A percentile compares a stretch with the other conserved stretches of the same genome.
Conservation (phyloP, 2,113 vertebrate species). For the Trichomycterus rosablanca region DNA sequence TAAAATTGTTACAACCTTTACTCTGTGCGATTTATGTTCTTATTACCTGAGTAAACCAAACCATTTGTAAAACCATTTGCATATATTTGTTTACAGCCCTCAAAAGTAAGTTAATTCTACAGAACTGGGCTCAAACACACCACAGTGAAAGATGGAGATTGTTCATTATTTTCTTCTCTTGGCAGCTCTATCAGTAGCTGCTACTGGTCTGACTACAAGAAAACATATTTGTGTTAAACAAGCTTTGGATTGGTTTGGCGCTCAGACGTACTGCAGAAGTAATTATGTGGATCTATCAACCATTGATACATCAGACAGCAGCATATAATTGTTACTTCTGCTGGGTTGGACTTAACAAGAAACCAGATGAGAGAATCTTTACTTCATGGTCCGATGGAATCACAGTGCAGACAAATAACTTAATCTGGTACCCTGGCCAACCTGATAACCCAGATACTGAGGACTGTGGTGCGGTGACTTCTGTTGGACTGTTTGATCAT, state of each 20-base stretch:
- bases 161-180: neutral
- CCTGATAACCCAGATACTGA: neutral
- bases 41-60: too few species aligned
- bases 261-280: neutral
- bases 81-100: too few species aligned
- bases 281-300: neutral
- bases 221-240: neutral
- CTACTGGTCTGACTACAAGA: neutral
- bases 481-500: neutral
- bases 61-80: too few species aligned
- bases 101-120: too few species aligned
- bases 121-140: too few species aligned
- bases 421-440: accelerated
- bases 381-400: constrained; percentile 19
- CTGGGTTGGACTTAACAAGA: constrained; percentile 10
- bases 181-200: neutral
- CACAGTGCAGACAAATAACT: neutral
- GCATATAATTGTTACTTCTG: neutral
- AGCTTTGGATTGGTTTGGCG: neutral
- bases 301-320: neutral
- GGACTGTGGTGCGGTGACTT: neutral
- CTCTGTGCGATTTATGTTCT: too few species aligned
- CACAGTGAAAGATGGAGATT: neutral
- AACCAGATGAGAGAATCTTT: neutral
- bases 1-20: too few species aligned